Evolutionary conservation across 23 tunicate genomes (phyloP).

Genomic region (Aplidium turbinatum): DNA sequence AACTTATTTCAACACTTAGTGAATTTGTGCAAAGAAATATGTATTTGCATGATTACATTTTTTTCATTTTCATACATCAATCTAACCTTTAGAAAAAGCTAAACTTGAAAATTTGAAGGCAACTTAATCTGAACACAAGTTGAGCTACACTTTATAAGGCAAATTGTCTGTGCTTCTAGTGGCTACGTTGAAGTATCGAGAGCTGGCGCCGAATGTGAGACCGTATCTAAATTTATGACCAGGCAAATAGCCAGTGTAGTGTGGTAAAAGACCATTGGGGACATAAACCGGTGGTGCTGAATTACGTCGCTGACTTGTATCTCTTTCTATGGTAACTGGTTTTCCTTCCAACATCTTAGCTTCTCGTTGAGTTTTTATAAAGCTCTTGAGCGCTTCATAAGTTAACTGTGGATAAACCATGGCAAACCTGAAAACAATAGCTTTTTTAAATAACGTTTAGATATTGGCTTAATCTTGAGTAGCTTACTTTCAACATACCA

Average conservation of each 20-base stretch:
- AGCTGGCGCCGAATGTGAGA: slow-evolving; percentile 81
- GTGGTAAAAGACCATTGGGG: slow-evolving; percentile 75
- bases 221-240: slow-evolving; percentile 91
- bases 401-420: slow-evolving; percentile 77
- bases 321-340: slow-evolving; percentile 12
- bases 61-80: too few species aligned
- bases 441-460: too few species aligned
- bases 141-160: too few species aligned
- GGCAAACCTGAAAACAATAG: slow-evolving; percentile 60
- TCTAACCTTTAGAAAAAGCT: too few species aligned
- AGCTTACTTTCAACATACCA: too few species aligned
- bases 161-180: too few species aligned
- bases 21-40: too few species aligned
- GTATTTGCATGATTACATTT: too few species aligned
- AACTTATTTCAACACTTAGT: too few species aligned
- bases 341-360: slow-evolving; percentile 11
- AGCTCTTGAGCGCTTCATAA: slow-evolving; percentile 61
- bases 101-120: too few species aligned
- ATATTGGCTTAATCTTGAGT: too few species aligned
- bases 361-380: slow-evolving; percentile 46
- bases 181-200: slow-evolving; percentile 63
- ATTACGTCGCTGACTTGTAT: neutral
- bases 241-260: slow-evolving; percentile 92
- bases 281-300: slow-evolving; percentile 51
- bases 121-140: too few species aligned